Base-by-base conservation (phyloP, 35 echinoderm and acorn worm genomes). In the Lytechinus variegatus region DNA sequence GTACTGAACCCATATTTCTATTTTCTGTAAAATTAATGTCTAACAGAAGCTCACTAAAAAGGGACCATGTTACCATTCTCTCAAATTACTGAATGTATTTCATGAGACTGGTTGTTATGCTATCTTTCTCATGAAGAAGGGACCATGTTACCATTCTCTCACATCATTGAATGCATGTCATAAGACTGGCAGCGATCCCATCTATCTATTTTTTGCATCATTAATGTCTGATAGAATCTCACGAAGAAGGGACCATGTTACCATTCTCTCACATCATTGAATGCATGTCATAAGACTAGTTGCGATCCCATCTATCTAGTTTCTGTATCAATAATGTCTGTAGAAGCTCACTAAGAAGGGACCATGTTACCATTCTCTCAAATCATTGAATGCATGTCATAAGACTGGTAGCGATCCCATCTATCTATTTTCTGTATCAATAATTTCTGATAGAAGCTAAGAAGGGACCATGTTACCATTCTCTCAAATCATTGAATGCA, bases 381-480 rank as follows among this genome's bases (percentile, higher is more conserved):
- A 60, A 12, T 60, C 10, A 60, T 0, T 9, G 16, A 9, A 9
- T 60, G 2, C 33, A 60, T 10, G 5, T 54, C 91, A 92, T 92
- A n/a, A 93, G 91, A 93, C 91, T 93, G 91, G 91, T 93, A 27
- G 9, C n/a, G 54, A 19, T 93, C 53, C 91, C 24, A 52, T 93
- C 54, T 93, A 8, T 55, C 9, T 53, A 14, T 3, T 93, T 9
- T 93, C 53, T 27, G 53, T 55, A n/a, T 29, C 53, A 27, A 55
- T 1, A 54, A 56, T 14, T 55, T 95, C 95, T 61, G 54, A 87
- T 8, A 95, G 89, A 4, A 95, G 56, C 87, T 95, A 16, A 95
- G 87, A 89, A 95, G 87, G 89, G 92, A 95, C 88, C 95, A 95
- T 0, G 95, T 95, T 52, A 92, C 95, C 95, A 95, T 92, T 89